A percentile compares a stretch with the other conserved stretches of the same genome.
Conservation (phyloP, 2,797 vertebrate species). For the Caiman crocodilus region DNA sequence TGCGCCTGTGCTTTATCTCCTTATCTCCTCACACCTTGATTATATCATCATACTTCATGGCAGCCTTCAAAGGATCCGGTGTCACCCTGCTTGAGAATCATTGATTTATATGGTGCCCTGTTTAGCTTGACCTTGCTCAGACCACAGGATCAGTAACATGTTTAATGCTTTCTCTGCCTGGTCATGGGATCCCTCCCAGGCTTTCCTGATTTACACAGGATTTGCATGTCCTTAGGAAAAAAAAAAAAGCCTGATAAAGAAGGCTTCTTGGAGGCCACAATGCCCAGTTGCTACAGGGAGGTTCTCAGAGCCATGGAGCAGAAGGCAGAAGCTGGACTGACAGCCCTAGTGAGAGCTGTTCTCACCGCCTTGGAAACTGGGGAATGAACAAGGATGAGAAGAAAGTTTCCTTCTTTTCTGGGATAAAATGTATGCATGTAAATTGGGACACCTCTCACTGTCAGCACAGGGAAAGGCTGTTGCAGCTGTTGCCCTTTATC, state of each 20-base stretch:
- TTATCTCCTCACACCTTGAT: background rate
- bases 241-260: background rate
- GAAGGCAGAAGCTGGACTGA: background rate
- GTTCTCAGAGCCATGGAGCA: background rate
- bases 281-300: background rate
- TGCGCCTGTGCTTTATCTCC: background rate
- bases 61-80: background rate
- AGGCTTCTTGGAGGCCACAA: background rate
- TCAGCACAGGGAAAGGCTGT: conserved; percentile 60
- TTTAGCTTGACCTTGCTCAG: background rate
- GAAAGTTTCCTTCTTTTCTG: conserved; percentile 25
- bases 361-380: background rate
- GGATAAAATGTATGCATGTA: conserved; percentile 32
- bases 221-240: background rate
- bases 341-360: background rate
- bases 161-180: background rate
- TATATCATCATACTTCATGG: background rate
- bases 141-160: background rate
- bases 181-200: background rate
- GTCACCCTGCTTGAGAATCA: background rate
- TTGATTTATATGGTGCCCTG: background rate
- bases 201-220: background rate
- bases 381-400: conserved; percentile 31
- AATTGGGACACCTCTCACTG: conserved; percentile 23
- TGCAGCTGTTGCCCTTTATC: conserved; percentile 54